Conservation (phyloP, 2,888 invertebrate genomes). For the Sphecodes monilicornis region DNA sequence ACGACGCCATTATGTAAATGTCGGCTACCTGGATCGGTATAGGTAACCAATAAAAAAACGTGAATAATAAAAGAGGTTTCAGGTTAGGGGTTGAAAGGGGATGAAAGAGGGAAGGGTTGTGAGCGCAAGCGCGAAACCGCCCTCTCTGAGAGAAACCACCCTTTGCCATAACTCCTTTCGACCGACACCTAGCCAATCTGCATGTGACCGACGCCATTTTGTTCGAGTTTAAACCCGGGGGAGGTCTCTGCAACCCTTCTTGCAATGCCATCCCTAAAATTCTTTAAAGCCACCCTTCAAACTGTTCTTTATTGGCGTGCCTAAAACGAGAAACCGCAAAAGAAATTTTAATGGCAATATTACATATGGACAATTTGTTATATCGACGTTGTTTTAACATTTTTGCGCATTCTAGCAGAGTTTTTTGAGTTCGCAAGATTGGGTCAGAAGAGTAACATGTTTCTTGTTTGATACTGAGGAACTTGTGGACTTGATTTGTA, state of each 20-base stretch:
- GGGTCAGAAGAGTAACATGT: too few relatives aligned
- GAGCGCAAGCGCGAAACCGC: conserved; percentile 83
- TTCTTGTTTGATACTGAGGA: too few relatives aligned
- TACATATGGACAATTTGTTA: background rate
- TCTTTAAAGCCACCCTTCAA: background rate
- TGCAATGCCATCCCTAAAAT: background rate
- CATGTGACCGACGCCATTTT: conserved; percentile 83
- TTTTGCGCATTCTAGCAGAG: too few relatives aligned
- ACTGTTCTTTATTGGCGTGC: background rate
- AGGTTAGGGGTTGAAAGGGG: conserved; percentile 40
- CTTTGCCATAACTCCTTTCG: conserved; percentile 76
- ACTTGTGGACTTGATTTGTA: too few relatives aligned
- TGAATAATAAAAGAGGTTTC: conserved; percentile 76
- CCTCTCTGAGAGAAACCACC: conserved; percentile 78
- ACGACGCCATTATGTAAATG: conserved; percentile 73
- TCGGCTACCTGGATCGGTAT: conserved; percentile 43
- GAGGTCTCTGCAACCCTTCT: conserved; percentile 45
- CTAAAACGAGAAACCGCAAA: background rate
- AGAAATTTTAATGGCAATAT: background rate
- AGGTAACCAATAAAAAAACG: conserved; percentile 72
- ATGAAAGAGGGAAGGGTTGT: conserved; percentile 70
- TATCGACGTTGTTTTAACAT: background rate
- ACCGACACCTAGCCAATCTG: conserved; percentile 83
- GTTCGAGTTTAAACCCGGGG: conserved; percentile 76
- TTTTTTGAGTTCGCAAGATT: too few relatives aligned